Base-by-base conservation (phyloP, 2,113 vertebrate genomes). In the Oryzias woworae region DNA sequence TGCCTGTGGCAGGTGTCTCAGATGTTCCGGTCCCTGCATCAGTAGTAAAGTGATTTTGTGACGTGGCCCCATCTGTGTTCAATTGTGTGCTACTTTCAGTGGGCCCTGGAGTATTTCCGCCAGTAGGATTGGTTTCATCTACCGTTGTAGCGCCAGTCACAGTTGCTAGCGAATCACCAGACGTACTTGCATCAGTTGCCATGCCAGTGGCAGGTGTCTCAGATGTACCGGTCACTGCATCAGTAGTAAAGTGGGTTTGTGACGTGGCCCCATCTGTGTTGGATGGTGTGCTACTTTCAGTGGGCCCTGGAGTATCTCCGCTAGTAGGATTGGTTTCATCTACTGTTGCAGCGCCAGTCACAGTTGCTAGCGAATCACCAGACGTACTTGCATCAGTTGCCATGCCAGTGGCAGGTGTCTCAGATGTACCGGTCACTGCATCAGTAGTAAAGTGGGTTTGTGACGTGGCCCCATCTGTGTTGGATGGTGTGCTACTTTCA, bases 101-200 rank as follows among this genome's bases (percentile, higher is more conserved):
- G 20, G 23, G 41, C 4, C 8, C 17, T 2, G 16, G 2, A 5
- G 49, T 44, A 8, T 0, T 22, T 44, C 36, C 2, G 4, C 3
- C 7, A 44, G 14, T 23, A 0, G 31, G 3, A 23, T 0, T 2
- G 0, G 53, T 45, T 44, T 1, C 0, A 15, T 36, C 36, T 4
- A 14, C 0, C 10, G 31, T 53, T 3, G 18, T 41, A 1, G 2
- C 16, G 0, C 3, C 1, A 18, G 46, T 1, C 0, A 26, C n/a
- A 1, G 66, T 14, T 26, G 66, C 45, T 15, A 5, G 13, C 10
- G 46, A 15, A 8, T 2, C 18, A 15, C 10, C 14, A 15, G 15
- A 14, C 26, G 1, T 8, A 2, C 23, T 52, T 15, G 14, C 20
- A 7, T 22, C 12, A 18, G 50, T 4, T 3, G 4, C 3, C 14